Percentiles rank a stretch among this genome's conserved stretches.
phyloP scores from a whole-genome alignment of 2,113 vertebrate species.

The Suricata suricatta region DNA sequence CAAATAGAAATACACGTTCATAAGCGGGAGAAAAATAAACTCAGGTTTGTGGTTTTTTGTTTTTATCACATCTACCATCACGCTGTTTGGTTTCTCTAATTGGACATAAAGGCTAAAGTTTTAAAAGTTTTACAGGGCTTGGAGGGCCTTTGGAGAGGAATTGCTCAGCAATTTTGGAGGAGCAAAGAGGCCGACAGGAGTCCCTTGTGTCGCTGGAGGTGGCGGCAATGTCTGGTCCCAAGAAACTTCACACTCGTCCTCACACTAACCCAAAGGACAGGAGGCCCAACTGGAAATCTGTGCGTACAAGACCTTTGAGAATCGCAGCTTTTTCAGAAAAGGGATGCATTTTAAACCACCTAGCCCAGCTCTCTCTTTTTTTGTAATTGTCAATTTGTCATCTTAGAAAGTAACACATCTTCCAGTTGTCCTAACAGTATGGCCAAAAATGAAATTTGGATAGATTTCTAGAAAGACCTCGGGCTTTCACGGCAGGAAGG shows the following conservation, averaged over 20 bases:
- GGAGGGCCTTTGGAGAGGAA: background rate
- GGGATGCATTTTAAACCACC: background rate
- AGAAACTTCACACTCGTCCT: background rate
- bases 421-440: background rate
- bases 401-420: background rate
- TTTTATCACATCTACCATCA: background rate
- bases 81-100: constrained; percentile 35
- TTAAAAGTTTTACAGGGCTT: background rate
- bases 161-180: background rate
- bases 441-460: background rate
- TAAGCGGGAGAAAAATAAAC: constrained; percentile 58
- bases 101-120: constrained; percentile 55
- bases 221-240: background rate
- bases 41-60: background rate
- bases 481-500: background rate
- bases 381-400: background rate
- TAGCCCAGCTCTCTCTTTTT: background rate
- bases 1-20: constrained; percentile 13
- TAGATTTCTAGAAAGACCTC: background rate
- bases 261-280: background rate
- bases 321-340: background rate
- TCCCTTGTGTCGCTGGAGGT: background rate
- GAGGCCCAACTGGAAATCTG: background rate
- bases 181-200: background rate
- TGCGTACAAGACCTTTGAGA: background rate